A percentile compares a stretch with the other conserved stretches of the same genome.
Conservation (phyloP, 2,797 vertebrate genomes). For the Tinamus major region DNA sequence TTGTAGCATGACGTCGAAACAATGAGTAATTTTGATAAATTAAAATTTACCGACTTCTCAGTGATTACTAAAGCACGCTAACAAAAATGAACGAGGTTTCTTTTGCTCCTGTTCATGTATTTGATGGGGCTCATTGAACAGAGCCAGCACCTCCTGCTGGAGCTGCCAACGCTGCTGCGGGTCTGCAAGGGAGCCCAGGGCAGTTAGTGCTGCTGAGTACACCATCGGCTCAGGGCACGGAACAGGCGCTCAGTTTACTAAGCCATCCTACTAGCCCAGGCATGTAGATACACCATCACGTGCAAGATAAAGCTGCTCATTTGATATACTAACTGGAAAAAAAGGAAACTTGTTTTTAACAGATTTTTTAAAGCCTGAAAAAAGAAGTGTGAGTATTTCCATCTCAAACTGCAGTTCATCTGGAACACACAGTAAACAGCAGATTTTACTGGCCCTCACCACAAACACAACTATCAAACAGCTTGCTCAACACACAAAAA, state of each 20-base stretch:
- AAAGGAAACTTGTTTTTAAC: neutral
- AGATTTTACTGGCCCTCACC: neutral
- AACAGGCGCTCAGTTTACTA: neutral
- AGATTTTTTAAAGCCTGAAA: neutral
- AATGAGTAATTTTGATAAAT: neutral
- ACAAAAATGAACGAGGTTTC: neutral
- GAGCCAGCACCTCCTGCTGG: neutral
- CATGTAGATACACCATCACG: rapidly evolving
- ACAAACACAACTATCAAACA: neutral
- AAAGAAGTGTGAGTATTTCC: neutral
- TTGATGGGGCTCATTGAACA: neutral
- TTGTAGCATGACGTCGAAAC: neutral
- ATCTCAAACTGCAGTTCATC: neutral
- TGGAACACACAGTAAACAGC: neutral
- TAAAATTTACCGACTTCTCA: neutral
- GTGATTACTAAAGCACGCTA: neutral
- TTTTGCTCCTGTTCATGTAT: neutral
- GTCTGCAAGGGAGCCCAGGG: no score
- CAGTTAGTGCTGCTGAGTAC: neutral
- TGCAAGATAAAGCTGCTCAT: neutral
- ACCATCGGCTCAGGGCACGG: neutral
- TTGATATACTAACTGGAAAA: neutral
- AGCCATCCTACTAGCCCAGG: neutral
- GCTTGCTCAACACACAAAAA: neutral
- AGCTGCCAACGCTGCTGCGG: neutral